phyloP scores from a whole-genome alignment of 2,797 vertebrate species.

The Pelochelys cantorii region DNA sequence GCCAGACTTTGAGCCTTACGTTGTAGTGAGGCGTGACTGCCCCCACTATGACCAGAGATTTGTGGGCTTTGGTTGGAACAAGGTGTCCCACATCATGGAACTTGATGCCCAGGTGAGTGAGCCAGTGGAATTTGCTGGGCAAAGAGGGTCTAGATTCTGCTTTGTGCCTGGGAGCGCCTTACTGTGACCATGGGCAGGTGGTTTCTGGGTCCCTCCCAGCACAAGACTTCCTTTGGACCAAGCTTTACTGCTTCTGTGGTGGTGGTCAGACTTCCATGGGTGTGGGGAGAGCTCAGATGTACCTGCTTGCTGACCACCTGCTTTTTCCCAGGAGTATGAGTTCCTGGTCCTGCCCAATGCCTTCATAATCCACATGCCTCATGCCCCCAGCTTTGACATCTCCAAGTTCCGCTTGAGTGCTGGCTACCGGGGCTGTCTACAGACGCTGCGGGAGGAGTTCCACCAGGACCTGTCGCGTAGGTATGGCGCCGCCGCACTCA shows the following conservation, averaged over 20 bases:
- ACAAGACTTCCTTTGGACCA: background rate
- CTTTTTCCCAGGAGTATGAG: conserved; percentile 88
- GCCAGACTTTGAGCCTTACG: conserved; percentile 94
- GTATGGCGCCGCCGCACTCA: conserved; percentile 93
- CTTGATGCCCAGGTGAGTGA: conserved; percentile 92
- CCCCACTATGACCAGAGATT: conserved; percentile 95
- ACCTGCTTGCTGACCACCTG: background rate
- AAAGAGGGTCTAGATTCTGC: background rate
- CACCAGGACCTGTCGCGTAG: conserved; percentile 95
- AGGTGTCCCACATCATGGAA: conserved; percentile 96
- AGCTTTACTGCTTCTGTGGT: background rate
- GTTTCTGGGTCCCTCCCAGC: background rate
- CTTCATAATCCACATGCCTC: conserved; percentile 97
- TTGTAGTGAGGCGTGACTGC: conserved; percentile 93
- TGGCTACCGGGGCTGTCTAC: conserved; percentile 91
- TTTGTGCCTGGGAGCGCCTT: background rate
- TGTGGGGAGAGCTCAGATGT: rapidly evolving
- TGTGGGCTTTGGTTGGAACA: conserved; percentile 98
- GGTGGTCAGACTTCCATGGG: rapidly evolving
- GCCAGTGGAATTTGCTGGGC: background rate
- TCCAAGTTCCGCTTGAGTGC: conserved; percentile 94
- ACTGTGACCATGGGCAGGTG: background rate
- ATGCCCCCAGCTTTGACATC: conserved; percentile 95
- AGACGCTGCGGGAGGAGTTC: conserved; percentile 93
- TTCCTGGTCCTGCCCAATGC: conserved; percentile 95